phyloP scores from a whole-genome alignment of 2,888 invertebrate species.

The Ethmia dodecea region DNA sequence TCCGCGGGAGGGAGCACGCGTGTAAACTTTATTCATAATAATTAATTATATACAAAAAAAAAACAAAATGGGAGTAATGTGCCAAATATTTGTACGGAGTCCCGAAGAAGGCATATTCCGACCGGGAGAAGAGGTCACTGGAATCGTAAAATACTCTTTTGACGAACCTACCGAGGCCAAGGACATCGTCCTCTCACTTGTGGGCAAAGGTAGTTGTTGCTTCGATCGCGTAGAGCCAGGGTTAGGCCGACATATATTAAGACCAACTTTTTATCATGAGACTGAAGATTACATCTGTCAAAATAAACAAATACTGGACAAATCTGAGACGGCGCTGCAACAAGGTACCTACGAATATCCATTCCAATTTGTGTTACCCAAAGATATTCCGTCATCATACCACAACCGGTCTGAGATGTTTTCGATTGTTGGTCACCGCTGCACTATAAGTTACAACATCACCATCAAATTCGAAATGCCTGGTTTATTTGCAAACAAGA shows the following conservation, averaged over 20 bases:
- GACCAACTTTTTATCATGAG: neutral
- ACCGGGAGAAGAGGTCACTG: slow-evolving; percentile 23
- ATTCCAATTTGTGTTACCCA: slow-evolving; percentile 23
- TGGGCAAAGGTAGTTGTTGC: slow-evolving; percentile 21
- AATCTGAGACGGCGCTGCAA: neutral
- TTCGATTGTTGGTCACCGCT: neutral
- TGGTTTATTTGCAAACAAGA: slow-evolving; percentile 18
- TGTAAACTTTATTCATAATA: too few relatives aligned
- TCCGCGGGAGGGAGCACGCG: too few relatives aligned
- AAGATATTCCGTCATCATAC: slow-evolving; percentile 25
- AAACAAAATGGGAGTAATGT: slow-evolving; percentile 16
- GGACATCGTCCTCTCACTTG: slow-evolving; percentile 19
- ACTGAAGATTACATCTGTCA: neutral
- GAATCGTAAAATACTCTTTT: slow-evolving; percentile 22
- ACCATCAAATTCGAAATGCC: slow-evolving; percentile 19
- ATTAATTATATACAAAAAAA: neutral
- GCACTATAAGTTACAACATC: slow-evolving; percentile 22
- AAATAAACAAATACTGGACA: neutral
- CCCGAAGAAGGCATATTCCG: slow-evolving; percentile 17
- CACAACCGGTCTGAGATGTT: slow-evolving; percentile 10
- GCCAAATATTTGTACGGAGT: slow-evolving; percentile 22
- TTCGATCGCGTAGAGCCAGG: slow-evolving; percentile 6
- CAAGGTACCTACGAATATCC: slow-evolving; percentile 16
- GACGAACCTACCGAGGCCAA: slow-evolving; percentile 21
- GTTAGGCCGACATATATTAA: neutral